Conservation (phyloP, 23 tunicate species). For the Phallusia fumigata region DNA sequence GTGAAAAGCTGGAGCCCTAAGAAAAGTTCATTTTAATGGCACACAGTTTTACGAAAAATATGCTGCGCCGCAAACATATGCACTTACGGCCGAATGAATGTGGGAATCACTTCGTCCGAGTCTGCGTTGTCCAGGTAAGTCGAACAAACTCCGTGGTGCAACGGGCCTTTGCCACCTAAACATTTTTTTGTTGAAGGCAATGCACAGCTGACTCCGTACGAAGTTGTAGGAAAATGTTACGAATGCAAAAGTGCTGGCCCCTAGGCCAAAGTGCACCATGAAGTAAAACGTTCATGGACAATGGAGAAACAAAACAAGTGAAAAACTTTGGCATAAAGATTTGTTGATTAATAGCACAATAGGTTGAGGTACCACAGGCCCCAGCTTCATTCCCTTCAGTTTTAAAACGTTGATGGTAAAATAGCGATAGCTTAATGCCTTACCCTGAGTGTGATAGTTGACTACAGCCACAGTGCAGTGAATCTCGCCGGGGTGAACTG, state of each 20-base stretch:
- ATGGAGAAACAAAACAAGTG: too few relatives aligned
- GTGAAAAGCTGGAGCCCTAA: slow-evolving; percentile 69
- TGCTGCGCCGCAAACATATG: not conserved
- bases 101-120: slow-evolving; percentile 31
- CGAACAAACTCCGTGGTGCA: slow-evolving; percentile 80
- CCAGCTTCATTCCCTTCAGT: too few relatives aligned
- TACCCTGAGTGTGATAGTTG: slow-evolving; percentile 63
- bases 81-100: slow-evolving; percentile 73
- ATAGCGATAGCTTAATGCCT: not conserved
- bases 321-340: too few relatives aligned
- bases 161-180: slow-evolving; percentile 62
- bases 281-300: too few relatives aligned
- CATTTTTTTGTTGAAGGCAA: not conserved
- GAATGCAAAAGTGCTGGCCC: too few relatives aligned
- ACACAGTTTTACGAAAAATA: not conserved
- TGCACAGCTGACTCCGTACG: too few relatives aligned
- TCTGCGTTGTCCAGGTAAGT: slow-evolving; percentile 38
- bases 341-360: too few relatives aligned
- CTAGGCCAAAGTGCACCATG: too few relatives aligned
- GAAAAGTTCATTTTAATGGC: not conserved
- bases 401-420: not conserved
- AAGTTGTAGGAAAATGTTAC: too few relatives aligned
- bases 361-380: too few relatives aligned
- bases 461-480: slow-evolving; percentile 81
- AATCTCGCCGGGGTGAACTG: slow-evolving; percentile 37